phyloP scores from a whole-genome alignment of 2,797 vertebrate species.

The Chelon auratus region DNA sequence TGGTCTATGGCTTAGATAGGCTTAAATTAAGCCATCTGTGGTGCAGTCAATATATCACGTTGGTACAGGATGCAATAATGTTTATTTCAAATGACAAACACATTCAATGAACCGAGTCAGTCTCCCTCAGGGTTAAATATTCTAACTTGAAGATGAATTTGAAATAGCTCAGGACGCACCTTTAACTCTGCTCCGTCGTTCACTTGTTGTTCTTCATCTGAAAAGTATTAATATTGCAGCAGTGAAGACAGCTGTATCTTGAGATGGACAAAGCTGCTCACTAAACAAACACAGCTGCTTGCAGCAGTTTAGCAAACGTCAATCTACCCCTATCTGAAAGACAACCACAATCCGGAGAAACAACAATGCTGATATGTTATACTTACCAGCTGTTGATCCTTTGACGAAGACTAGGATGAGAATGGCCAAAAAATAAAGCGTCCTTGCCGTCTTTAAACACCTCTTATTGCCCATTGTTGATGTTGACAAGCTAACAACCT shows the following conservation, averaged over 20 bases:
- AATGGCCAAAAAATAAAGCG: conserved; percentile 60
- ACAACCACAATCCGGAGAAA: not conserved
- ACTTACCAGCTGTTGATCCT: conserved; percentile 80
- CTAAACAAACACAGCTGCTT: conserved; percentile 34
- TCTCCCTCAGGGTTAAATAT: not conserved
- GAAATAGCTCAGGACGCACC: conserved; percentile 46
- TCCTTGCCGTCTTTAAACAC: conserved; percentile 56
- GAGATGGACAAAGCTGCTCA: not conserved
- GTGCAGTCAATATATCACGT: too few species aligned
- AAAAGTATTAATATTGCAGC: conserved; percentile 43
- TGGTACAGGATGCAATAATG: not conserved
- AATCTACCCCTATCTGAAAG: not conserved
- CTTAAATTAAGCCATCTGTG: not conserved
- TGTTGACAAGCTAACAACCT: conserved; percentile 58
- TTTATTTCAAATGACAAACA: too few species aligned
- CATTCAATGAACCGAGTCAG: not conserved
- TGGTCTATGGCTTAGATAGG: too few species aligned
- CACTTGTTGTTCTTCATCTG: conserved; percentile 73
- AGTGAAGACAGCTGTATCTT: not conserved
- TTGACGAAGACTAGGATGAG: conserved; percentile 65
- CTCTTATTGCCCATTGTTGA: conserved; percentile 64
- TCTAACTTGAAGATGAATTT: not conserved
- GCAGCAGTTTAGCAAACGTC: not conserved
- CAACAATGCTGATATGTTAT: not conserved
- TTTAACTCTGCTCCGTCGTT: conserved; percentile 75